Percentiles rank a stretch among this genome's conserved stretches.
These are phyloP conservation scores for Drosophila antonietae DNA, from an alignment of 2,888 invertebrate species.

Conservation along the genomic window DNA sequence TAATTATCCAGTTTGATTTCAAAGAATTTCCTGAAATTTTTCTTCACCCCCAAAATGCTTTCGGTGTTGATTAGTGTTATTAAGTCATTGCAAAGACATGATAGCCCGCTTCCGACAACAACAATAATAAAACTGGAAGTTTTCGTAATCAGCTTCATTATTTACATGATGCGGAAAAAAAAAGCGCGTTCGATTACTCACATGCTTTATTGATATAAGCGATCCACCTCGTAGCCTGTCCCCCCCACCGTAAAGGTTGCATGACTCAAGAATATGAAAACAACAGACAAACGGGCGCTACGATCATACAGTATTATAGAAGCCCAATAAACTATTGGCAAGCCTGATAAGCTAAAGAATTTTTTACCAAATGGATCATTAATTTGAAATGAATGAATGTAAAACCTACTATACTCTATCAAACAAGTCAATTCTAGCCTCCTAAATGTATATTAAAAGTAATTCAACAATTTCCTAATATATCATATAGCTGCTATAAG, in stretches of 20 bases:
- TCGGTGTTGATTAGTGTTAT: slow-evolving; percentile 23
- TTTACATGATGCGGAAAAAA: slow-evolving; percentile 40
- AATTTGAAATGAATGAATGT: not conserved
- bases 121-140: slow-evolving; percentile 1
- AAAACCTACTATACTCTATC: not conserved
- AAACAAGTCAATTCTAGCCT: not conserved
- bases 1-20: too few relatives aligned
- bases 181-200: slow-evolving; percentile 36
- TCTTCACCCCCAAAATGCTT: not conserved
- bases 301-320: not conserved
- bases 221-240: not conserved
- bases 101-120: slow-evolving; percentile 31
- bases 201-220: slow-evolving; percentile 3
- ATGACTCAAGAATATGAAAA: slow-evolving; percentile 11
- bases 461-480: too few relatives aligned
- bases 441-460: too few relatives aligned
- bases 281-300: slow-evolving; percentile 25
- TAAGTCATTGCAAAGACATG: slow-evolving; percentile 43
- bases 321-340: not conserved
- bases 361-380: not conserved
- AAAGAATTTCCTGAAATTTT: not conserved
- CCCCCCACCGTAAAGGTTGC: not conserved
- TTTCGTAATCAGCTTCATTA: slow-evolving; percentile 32
- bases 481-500: too few relatives aligned
- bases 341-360: not conserved